Evolutionary conservation across 2,888 invertebrate species (phyloP), one percentile per base, ranked within the genome.

Genomic region (Lithosia quadra): DNA sequence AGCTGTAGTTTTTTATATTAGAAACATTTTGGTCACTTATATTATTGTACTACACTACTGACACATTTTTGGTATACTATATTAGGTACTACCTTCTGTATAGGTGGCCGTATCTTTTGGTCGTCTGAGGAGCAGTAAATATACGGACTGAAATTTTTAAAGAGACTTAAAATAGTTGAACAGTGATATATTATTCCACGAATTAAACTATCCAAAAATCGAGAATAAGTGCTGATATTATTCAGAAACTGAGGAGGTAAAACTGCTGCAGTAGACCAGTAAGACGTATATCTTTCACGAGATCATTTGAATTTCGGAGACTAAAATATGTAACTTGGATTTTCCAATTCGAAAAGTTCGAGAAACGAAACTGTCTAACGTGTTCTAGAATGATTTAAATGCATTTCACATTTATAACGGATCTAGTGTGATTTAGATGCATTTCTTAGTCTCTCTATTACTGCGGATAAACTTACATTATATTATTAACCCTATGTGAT

Each of bases 331-430:
- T 59, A 58, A 68, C 62, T 58, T 67, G 59, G 33, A 63, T 58
- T 60, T 68, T 68, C 63, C 68, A 68, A 68, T 68, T 68, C 57
- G 22, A 49, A 53, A 59, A 64, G 64, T 64, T 64, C 28, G 24
- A 7, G 57, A n/a, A 10, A n/a, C 10, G 64, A n/a, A 43, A 39
- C 64, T 64, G 49, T 58, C 65, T 49, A 33, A 49, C 57, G 5
- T n/a, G 33, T 36, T 58, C n/a, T 18, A 28, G 39, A 65, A 33
- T 43, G 65, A 65, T 58, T 57, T 64, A 56, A 24, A 7, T 33
- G 62, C 49, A 7, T n/a, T 33, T 28, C n/a, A 49, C 24, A 24
- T 53, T 15, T 63, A 63, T 49, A 43, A 43, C 43, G 43, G 18
- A 18, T 43, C 43, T 43, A 9, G 49, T 49, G 49, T 49, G 49